Conservation (phyloP, 2,888 invertebrate genomes). For the Nephrotoma flavescens region DNA sequence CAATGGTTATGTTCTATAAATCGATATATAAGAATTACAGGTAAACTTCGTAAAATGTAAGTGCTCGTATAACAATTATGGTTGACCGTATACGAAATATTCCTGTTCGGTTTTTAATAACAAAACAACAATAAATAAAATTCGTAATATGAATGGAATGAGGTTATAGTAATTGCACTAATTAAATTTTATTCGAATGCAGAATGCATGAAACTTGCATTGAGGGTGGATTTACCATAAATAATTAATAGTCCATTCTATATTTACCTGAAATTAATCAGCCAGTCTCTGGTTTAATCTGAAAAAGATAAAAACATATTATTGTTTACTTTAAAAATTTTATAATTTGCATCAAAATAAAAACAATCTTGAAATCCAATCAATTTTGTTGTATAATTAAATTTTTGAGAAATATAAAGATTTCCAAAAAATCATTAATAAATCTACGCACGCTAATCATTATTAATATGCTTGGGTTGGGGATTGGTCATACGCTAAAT, state of each 20-base stretch:
- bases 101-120: background rate
- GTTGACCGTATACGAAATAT: background rate
- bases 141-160: background rate
- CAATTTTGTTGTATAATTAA: too few species aligned
- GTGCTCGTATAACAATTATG: too few species aligned
- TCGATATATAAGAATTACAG: background rate
- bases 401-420: too few species aligned
- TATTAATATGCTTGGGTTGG: too few species aligned
- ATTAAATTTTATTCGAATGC: background rate
- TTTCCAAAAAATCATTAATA: too few species aligned
- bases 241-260: background rate
- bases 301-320: background rate
- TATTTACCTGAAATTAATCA: background rate
- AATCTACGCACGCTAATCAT: too few species aligned
- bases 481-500: too few species aligned
- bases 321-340: too few species aligned
- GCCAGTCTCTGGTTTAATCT: background rate
- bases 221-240: background rate
- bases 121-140: background rate
- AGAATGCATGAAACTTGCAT: background rate
- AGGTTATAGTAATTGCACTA: background rate
- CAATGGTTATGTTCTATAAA: background rate
- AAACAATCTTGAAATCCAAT: too few species aligned
- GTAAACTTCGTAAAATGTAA: background rate
- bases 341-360: too few species aligned